A percentile compares a stretch with the other conserved stretches of the same genome.
Conservation (phyloP, 1,140 invertebrate species). For the Drosophila tani region DNA sequence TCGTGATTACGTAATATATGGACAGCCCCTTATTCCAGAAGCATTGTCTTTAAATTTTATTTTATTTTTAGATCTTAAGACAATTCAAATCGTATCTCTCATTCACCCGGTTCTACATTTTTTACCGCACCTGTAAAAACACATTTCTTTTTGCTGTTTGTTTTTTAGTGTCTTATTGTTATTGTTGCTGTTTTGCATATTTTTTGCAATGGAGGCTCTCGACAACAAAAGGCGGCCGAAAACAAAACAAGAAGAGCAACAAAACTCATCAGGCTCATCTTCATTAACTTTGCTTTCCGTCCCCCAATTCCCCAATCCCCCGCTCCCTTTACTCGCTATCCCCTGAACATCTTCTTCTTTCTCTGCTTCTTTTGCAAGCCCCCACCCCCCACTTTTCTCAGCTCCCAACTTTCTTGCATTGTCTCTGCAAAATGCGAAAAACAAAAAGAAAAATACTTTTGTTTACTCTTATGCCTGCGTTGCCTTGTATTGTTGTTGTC, state of each 20-base stretch:
- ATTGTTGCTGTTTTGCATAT: conserved; percentile 71
- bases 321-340: conserved; percentile 29
- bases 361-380: conserved; percentile 2
- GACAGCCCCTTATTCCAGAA: too few species aligned
- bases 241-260: conserved; percentile 62
- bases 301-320: conserved; percentile 22
- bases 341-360: conserved; percentile 17
- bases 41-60: too few species aligned
- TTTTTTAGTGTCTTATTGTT: conserved; percentile 42
- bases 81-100: not conserved
- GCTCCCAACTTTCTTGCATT: conserved; percentile 77
- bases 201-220: conserved; percentile 70
- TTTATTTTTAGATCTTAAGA: too few species aligned
- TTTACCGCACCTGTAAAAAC: conserved; percentile 5
- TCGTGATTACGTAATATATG: too few species aligned
- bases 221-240: conserved; percentile 75
- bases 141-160: conserved; percentile 47
- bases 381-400: conserved; percentile 26
- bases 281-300: conserved; percentile 76
- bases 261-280: conserved; percentile 81
- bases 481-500: conserved; percentile 66
- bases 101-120: not conserved
- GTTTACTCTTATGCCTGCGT: conserved; percentile 77
- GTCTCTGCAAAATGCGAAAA: conserved; percentile 66
- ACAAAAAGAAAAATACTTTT: conserved; percentile 62